Base-by-base conservation (phyloP, 2,797 vertebrate species). In the Rhinogobio ventralis region DNA sequence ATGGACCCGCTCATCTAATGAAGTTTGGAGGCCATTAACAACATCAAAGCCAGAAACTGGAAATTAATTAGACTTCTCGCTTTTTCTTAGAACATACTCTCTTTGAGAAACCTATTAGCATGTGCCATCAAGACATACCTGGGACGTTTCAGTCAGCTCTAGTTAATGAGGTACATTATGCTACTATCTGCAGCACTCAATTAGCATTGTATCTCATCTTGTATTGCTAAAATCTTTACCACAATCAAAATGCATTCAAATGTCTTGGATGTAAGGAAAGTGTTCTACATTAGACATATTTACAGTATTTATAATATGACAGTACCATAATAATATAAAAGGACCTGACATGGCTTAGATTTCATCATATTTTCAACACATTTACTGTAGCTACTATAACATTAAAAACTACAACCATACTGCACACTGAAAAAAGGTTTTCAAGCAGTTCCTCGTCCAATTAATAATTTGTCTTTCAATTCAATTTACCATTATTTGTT, bases 1-100 rank as follows among this genome's bases (percentile, higher is more conserved):
- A 93, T 90, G 92, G 92, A 93, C 91, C 92, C 88, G 88, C 87
- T 90, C 86, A 90, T 92, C 94, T 95, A 95, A 95, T 94, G 94
- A 95, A 94, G 93, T 94, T 90, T 92, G 91, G 92, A 94, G 94
- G 94, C 94, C 95, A 95, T 95, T 95, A 95, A 93, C 94, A 93
- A 95, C 95, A 96, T 96, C 95, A 96, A 95, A 95, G 94, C 93
- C 91, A 73, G 90, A 94, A 94, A 93, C 94, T 94, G 92, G 93
- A 95, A 95, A 95, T 95, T 95, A 95, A 95, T 96, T 95, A 95
- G 94, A 91, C 92, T 93, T 91, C 91, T 90, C 90, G 88, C 91
- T 92, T 91, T 87, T 91, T 93, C 87, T 84, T 89, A 92, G 87
- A 91, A 91, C 94, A 93, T 93, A 92, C 91, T 92, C 91, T 94